A percentile compares a stretch with the other conserved stretches of the same genome.
Evolutionary conservation across 2,797 vertebrate species (phyloP).

Genomic region (Falco biarmicus): DNA sequence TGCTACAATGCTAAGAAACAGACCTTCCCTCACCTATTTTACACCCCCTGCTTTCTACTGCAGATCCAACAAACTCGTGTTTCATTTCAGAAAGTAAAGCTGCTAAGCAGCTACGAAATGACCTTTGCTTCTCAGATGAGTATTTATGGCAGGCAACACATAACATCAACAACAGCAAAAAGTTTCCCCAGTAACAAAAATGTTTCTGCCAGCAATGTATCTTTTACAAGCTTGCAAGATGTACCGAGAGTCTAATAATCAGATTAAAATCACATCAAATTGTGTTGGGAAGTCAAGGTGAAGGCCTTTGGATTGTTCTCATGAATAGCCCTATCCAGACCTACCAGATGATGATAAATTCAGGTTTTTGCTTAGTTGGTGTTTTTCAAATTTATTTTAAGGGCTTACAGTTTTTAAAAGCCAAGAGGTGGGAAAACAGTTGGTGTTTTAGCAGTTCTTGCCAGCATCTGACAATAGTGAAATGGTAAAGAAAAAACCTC

Average conservation of each 20-base stretch:
- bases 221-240: slow-evolving; percentile 74
- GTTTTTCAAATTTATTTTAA: slow-evolving; percentile 46
- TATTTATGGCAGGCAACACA: slow-evolving; percentile 67
- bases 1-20: not conserved
- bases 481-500: not conserved
- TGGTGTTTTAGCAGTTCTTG: not conserved
- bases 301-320: slow-evolving; percentile 68
- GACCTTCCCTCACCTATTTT: not conserved
- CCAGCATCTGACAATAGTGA: not conserved
- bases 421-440: slow-evolving; percentile 6
- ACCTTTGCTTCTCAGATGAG: slow-evolving; percentile 66
- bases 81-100: slow-evolving; percentile 74
- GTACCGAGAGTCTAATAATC: slow-evolving; percentile 68
- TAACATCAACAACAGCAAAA: slow-evolving; percentile 65
- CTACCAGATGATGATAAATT: slow-evolving; percentile 55
- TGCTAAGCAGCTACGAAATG: slow-evolving; percentile 62
- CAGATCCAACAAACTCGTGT: not conserved
- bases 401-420: slow-evolving; percentile 22
- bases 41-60: not conserved
- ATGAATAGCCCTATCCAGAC: slow-evolving; percentile 57
- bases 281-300: slow-evolving; percentile 60
- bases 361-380: slow-evolving; percentile 51
- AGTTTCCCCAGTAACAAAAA: slow-evolving; percentile 47
- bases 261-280: slow-evolving; percentile 73
- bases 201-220: slow-evolving; percentile 65